Percentiles rank a stretch among this genome's conserved stretches.
Evolutionary conservation across 1,140 invertebrate genomes (phyloP).

Genomic region (Micrasema minimum): DNA sequence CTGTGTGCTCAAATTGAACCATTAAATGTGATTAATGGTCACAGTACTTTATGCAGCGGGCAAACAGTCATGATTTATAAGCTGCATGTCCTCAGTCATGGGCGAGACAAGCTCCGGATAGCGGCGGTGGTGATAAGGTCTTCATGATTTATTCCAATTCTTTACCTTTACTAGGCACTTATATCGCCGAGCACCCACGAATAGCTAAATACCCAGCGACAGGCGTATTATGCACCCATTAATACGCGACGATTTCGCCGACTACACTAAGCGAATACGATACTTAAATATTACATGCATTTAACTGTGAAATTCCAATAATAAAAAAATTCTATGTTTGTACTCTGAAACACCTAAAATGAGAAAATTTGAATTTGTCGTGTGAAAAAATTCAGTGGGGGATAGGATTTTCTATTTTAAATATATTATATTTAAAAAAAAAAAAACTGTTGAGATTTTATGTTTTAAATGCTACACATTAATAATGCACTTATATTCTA

Average conservation of each 20-base stretch:
- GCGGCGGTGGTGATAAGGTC: conserved; percentile 23
- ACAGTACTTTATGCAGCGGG: not conserved
- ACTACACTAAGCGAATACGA: not conserved
- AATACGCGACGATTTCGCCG: not conserved
- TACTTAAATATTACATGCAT: no score
- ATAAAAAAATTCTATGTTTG: no score
- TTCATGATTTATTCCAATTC: conserved; percentile 35
- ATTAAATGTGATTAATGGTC: conserved; percentile 1
- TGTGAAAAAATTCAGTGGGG: no score
- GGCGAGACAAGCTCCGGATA: conserved; percentile 32
- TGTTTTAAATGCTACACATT: no score
- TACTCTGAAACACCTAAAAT: no score
- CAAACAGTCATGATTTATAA: conserved; percentile 41
- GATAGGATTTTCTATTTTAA: no score
- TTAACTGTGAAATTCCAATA: no score
- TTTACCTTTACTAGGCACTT: conserved; percentile 15
- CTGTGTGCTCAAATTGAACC: no score
- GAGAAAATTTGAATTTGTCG: no score
- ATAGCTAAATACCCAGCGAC: not conserved
- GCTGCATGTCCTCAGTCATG: conserved; percentile 9
- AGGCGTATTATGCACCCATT: not conserved
- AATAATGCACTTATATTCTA: no score
- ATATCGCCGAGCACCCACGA: not conserved
- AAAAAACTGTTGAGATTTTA: no score
- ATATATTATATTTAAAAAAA: no score